Conservation (phyloP, 2,113 vertebrate species). For the Fulmarus glacialis region DNA sequence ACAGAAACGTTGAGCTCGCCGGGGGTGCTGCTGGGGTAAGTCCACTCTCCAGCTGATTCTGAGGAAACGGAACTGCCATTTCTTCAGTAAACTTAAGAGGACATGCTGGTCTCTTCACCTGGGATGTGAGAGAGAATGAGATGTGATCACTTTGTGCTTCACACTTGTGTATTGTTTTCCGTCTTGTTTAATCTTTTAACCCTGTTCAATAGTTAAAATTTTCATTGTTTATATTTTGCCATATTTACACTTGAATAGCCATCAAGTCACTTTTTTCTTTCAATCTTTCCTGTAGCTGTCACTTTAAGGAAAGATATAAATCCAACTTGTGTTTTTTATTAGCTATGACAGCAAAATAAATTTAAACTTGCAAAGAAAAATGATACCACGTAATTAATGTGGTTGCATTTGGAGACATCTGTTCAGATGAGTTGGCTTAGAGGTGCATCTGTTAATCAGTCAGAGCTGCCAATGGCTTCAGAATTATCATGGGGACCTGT, state of each 20-base stretch:
- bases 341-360: not conserved
- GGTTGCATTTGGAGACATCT: not conserved
- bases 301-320: not conserved
- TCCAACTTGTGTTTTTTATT: not conserved
- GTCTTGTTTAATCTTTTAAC: not conserved
- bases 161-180: not conserved
- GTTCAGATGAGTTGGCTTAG: not conserved
- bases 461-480: not conserved
- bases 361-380: not conserved
- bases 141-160: not conserved
- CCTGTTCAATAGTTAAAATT: not conserved
- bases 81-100: not conserved
- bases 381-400: not conserved
- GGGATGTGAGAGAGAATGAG: not conserved
- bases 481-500: rapidly evolving
- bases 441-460: not conserved
- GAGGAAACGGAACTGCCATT: not conserved
- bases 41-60: not conserved
- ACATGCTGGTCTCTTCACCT: not conserved
- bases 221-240: not conserved
- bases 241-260: not conserved
- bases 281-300: not conserved
- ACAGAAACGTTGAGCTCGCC: not conserved
- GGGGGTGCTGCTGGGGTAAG: not conserved
- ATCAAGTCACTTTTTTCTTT: not conserved